Evolutionary conservation across 1,140 invertebrate species (phyloP), one percentile per base, ranked within the genome.

Genomic region (Pseudobourletiella spinata): DNA sequence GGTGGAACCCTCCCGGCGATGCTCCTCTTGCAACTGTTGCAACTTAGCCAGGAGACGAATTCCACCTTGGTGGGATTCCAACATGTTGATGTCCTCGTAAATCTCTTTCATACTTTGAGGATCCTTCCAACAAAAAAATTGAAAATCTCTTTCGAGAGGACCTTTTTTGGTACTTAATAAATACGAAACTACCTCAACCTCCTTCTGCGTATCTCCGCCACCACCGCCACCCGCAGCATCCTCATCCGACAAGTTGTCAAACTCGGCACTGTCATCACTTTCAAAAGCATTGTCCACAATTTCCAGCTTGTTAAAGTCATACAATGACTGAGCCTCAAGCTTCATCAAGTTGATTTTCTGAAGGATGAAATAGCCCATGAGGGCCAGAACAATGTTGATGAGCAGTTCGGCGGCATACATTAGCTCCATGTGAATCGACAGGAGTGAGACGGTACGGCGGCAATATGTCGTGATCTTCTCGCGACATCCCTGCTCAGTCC

Each of bases 201-300:
- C 16, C n/a, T 6, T 8, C 11, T 29, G 15, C 2, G 52, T 35
- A 26, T 51, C 48, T 25, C 48, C 48, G 8, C 22, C 48, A 8
- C 48, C 48, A 24, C 22, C 48, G 20, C 48, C 48, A 4, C 6
- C 48, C 20, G 18, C 29, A 20, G 11, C 11, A 6, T 52, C 50
- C 4, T 25, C 22, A 39, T 55, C 52, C 11, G 28, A 29, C 14
- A 32, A 4, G 3, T 55, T 55, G 52, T 55, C 52, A 18, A 55
- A 55, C 18, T 55, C 52, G 4, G 52, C 52, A 22, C 52, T 55
- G 52, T 55, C 52, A 55, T 55, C 52, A 24, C 52, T 55, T 35
- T 55, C 52, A 22, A 55, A 55, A 6, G 52, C 26, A 39, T 55
- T 55, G 22, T 55, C 52, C 11, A 18, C 18, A 32, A 55, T 55